These are phyloP conservation scores for Lagopus muta DNA, from an alignment of 2,113 vertebrate species.

Conservation along the genomic window DNA sequence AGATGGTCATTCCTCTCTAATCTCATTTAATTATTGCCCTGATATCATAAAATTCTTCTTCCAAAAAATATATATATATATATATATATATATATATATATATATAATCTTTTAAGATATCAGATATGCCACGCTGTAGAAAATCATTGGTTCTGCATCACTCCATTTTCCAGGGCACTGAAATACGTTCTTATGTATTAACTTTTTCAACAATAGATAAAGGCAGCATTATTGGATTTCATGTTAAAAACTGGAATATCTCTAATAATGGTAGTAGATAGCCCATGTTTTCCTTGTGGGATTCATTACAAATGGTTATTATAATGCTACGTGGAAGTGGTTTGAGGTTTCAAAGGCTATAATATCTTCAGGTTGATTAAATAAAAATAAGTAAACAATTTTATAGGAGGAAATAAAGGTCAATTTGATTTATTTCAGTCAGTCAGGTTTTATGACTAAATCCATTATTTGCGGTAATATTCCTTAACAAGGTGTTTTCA, in stretches of 20 bases:
- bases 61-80: background rate
- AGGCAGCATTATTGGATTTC: background rate
- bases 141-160: background rate
- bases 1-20: background rate
- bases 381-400: background rate
- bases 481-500: constrained; percentile 2
- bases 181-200: background rate
- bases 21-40: background rate
- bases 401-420: constrained; percentile 8
- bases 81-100: too few relatives aligned
- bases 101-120: background rate
- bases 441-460: constrained; percentile 6
- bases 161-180: background rate
- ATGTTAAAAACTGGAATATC: background rate
- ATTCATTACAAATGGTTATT: background rate
- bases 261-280: background rate
- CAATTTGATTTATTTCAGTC: constrained; percentile 12
- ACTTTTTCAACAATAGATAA: background rate
- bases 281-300: background rate
- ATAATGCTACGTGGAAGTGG: background rate
- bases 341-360: background rate
- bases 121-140: background rate
- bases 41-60: background rate
- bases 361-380: background rate
- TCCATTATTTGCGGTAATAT: background rate